Conservation (phyloP, 2,888 invertebrate genomes). For the Perdita meconis region DNA sequence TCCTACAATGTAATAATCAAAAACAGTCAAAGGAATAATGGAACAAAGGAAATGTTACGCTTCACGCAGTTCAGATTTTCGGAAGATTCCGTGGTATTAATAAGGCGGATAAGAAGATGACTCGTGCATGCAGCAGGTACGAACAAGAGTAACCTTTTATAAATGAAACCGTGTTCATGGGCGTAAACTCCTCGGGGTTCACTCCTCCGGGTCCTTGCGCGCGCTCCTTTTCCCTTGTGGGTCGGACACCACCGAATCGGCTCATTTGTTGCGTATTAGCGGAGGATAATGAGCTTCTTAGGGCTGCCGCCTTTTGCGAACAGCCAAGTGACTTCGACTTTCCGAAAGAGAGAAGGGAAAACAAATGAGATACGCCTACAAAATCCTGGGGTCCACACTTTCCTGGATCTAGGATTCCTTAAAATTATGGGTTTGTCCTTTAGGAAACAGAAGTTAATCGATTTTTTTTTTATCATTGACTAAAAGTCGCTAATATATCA, state of each 20-base stretch:
- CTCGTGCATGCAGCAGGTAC: constrained; percentile 1
- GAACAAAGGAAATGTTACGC: no score
- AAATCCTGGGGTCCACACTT: constrained; percentile 11
- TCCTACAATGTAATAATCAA: no score
- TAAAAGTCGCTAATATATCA: no score
- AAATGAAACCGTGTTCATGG: constrained; percentile 56
- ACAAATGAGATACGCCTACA: constrained; percentile 67
- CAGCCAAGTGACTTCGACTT: constrained; percentile 54
- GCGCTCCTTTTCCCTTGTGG: constrained; percentile 44
- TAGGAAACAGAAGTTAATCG: constrained; percentile 26
- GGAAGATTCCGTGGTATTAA: not conserved
- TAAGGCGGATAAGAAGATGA: not conserved
- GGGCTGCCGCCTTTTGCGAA: constrained; percentile 71
- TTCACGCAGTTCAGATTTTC: not conserved
- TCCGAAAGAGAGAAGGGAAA: constrained; percentile 64
- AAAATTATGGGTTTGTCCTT: constrained; percentile 52
- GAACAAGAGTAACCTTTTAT: constrained; percentile 35
- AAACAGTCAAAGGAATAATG: no score
- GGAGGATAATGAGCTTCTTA: constrained; percentile 78
- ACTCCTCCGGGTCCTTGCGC: constrained; percentile 11
- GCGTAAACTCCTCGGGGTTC: constrained; percentile 60
- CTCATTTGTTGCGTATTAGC: constrained; percentile 79
- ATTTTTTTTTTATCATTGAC: constrained; percentile 3
- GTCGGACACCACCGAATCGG: constrained; percentile 55
- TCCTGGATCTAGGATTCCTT: constrained; percentile 24